Base-by-base conservation (phyloP, 1,140 invertebrate species). In the Colletes gigas region DNA sequence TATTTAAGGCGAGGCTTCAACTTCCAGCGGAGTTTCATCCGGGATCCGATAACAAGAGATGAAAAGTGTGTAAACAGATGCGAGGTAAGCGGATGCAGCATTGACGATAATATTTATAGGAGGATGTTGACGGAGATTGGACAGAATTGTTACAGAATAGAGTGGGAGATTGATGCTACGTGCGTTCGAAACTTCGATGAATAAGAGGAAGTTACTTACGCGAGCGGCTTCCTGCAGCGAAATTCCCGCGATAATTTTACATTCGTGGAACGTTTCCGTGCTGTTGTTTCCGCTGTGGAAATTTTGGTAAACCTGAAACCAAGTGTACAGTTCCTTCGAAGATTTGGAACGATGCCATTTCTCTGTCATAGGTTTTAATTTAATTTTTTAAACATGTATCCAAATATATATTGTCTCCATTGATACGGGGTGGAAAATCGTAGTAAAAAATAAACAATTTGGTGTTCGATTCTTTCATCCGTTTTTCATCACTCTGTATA, bases 11-110 rank as follows among this genome's bases (percentile, higher is more conserved):
- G 68, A n/a, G 5, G 30, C 68, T 41, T 70, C 68, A 41, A 57
- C 52, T 70, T 70, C 30, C 52, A 17, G 8, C 65, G 17, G 2
- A 41, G 52, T 39, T 57, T 52, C 65, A 15, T 1, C 68, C 7
- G 21, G 52, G 30, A 70, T 57, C 52, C 68, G 68, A 70, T 70
- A 70, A 52, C 52, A 41, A 57, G 68, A 17, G 52, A n/a, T 57
- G 68, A 70, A 70, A 70, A 70, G 30, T 70, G 30, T 55, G 47
- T 52, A 57, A 70, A 70, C 68, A 70, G 68, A 70, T 19, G 17
- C 52, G 3, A 17, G 52, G 52, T 70, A 55, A 70, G 19, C 52
- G 52, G 68, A 55, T 41, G n/a, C 68, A n/a, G 68, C 30, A 69
- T 69, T n/a, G 19, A 30, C 50, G 50, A n/a, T 55, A 30, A 54